These are phyloP conservation scores for Acyrthosiphon pisum DNA, from an alignment of 1,140 invertebrate genomes.

Conservation along the genomic window DNA sequence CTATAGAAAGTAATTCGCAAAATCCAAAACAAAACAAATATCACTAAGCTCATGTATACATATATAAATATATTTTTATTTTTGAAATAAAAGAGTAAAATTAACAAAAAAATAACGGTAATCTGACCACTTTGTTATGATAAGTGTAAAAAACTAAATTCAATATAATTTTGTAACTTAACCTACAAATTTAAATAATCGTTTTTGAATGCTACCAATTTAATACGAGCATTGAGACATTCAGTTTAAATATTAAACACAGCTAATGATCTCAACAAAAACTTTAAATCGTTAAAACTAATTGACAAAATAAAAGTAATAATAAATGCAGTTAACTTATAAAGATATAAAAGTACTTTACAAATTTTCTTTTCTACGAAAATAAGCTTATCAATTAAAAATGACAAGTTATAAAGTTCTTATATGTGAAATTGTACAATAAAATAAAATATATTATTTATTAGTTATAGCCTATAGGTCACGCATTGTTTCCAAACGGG, in stretches of 20 bases:
- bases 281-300: neutral
- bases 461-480: neutral
- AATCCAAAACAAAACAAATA: no score
- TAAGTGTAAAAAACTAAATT: neutral
- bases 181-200: neutral
- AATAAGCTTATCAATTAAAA: no score
- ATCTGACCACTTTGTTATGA: neutral
- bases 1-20: no score
- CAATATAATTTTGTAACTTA: neutral
- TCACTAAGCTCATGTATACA: neutral
- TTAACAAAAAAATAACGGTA: no score
- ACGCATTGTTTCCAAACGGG: neutral
- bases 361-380: neutral
- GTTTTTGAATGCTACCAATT: neutral
- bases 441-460: neutral
- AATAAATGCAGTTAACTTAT: neutral
- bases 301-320: neutral
- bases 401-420: neutral
- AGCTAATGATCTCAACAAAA: no score
- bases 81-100: neutral
- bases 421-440: neutral
- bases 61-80: no score
- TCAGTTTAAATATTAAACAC: neutral
- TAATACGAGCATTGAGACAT: neutral
- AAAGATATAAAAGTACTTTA: neutral